A percentile compares a stretch with the other conserved stretches of the same genome.
phyloP scores from a whole-genome alignment of 2,888 invertebrate genomes.

The Rhingia rostrata region DNA sequence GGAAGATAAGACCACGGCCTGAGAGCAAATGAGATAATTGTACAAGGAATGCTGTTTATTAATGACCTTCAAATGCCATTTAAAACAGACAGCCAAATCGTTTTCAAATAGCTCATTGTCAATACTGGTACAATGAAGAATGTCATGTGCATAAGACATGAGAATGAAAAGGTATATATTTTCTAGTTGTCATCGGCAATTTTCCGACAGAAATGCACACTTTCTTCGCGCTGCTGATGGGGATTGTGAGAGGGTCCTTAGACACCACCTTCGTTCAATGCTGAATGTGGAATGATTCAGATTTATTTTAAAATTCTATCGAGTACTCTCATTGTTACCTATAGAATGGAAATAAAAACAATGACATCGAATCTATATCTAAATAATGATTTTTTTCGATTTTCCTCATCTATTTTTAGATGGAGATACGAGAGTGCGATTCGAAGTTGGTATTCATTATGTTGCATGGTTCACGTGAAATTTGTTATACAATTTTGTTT shows the following conservation, averaged over 20 bases:
- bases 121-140: conserved; percentile 24
- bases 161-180: not conserved
- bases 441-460: conserved; percentile 17
- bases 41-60: conserved; percentile 22
- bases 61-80: conserved; percentile 76
- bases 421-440: conserved; percentile 5
- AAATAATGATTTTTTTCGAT: conserved; percentile 14
- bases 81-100: conserved; percentile 30
- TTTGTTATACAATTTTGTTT: conserved; percentile 10
- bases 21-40: conserved; percentile 57
- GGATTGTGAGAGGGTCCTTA: conserved; percentile 44
- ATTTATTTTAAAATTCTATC: conserved; percentile 42
- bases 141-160: conserved; percentile 30
- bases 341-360: conserved; percentile 10
- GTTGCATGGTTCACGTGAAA: conserved; percentile 2
- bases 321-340: conserved; percentile 37
- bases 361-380: conserved; percentile 45
- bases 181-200: not conserved
- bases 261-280: conserved; percentile 59
- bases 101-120: conserved; percentile 45
- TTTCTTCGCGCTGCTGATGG: not conserved
- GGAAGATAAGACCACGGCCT: conserved; percentile 32
- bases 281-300: conserved; percentile 62
- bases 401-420: conserved; percentile 19
- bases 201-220: not conserved